A percentile compares a stretch with the other conserved stretches of the same genome.
Conservation (phyloP, 2,797 vertebrate genomes). For the Argya squamiceps region DNA sequence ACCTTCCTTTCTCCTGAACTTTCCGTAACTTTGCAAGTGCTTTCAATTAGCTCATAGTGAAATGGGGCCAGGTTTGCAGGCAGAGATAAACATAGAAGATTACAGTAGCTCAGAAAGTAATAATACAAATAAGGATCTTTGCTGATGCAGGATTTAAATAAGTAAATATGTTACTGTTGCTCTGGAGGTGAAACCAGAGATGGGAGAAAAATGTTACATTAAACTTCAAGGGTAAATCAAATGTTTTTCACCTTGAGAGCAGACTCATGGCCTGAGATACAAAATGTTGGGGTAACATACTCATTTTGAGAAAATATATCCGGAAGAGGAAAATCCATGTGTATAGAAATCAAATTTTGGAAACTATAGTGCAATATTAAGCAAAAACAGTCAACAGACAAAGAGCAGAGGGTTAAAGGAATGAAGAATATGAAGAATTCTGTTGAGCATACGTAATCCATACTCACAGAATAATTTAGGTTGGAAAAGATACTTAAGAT, state of each 20-base stretch:
- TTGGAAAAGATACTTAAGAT: not conserved
- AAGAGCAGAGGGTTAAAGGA: not conserved
- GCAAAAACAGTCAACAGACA: not conserved
- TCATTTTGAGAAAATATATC: not conserved
- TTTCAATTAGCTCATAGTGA: conserved; percentile 30
- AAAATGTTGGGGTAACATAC: not conserved
- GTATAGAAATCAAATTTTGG: not conserved
- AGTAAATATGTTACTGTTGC: not conserved
- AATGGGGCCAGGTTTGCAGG: not conserved
- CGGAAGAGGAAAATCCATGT: not conserved
- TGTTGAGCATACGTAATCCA: not conserved
- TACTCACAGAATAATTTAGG: not conserved
- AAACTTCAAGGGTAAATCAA: not conserved
- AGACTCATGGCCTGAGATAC: not conserved
- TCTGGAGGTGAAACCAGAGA: not conserved
- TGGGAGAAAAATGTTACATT: not conserved
- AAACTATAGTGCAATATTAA: not conserved
- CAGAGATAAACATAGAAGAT: conserved; percentile 21
- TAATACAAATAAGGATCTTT: conserved; percentile 34
- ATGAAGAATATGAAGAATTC: not conserved
- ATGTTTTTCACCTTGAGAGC: not conserved
- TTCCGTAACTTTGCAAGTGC: not conserved
- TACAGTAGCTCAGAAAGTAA: not conserved
- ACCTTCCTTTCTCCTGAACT: not conserved
- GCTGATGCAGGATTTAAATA: conserved; percentile 30